Base-by-base conservation (phyloP, 2,797 vertebrate species). In the Lithobates sylvaticus region DNA sequence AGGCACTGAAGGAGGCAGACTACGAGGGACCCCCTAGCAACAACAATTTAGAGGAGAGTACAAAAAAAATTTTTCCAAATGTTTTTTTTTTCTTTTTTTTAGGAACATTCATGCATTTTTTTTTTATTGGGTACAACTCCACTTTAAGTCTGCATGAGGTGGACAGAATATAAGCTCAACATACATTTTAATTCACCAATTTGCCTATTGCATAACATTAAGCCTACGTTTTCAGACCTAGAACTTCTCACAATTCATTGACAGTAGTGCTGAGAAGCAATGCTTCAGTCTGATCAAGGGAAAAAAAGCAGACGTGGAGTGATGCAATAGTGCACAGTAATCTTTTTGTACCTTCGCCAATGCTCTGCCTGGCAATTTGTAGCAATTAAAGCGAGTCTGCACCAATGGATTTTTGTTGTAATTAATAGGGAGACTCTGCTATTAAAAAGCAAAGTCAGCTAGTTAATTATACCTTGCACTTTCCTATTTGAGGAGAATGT, bases 261-360 rank as follows among this genome's bases (percentile, higher is more conserved):
- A 79, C 65, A n/a, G 44, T 29, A 70, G 32, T 54, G 67, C 29
- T 69, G 42, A 70, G 39, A 54, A 70, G 67, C 44, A 54, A 54
- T 50, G 69, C 4, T 70, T 50, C 15, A 70, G 81, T 75, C 36
- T 67, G 39, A 67, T 36, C 81, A 74, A 74, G n/a, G 42, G 13
- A 73, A 65, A 42, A 16, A 54, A 61, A n/a, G 18, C 44, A 61
- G 50, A 12, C 34, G n/a, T 2, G 9, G 36, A 6, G n/a, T 29
- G n/a, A 65, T 44, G 70, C 70, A 83, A 44, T 67, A 75, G 64
- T 83, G 58, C 36, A 23, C 32, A 67, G 58, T 83, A 74, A 83
- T 83, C 70, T 73, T 67, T 61, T 50, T 83, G 81, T 83, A 83
- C 54, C 54, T 29, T 34, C 67, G 81, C 81, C 81, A 83, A 36